Percentiles rank a stretch among this genome's conserved stretches.
Evolutionary conservation across 2,888 invertebrate species (phyloP).

Genomic region (Anaspis maculata): DNA sequence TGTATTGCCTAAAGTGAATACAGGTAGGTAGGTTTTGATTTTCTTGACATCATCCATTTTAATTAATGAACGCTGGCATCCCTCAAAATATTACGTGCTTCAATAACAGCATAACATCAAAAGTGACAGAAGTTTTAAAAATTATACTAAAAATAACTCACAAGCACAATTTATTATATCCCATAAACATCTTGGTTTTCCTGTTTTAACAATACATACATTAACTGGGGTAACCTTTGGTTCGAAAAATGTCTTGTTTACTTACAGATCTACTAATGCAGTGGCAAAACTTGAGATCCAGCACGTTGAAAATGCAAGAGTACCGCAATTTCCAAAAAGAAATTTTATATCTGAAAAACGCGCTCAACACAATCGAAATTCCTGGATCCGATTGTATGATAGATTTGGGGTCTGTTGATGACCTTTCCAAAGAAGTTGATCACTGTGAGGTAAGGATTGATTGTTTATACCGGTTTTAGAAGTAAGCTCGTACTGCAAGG

Average conservation of each 20-base stretch:
- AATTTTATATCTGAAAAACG: conserved; percentile 36
- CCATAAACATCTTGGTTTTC: too few relatives aligned
- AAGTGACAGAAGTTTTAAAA: too few relatives aligned
- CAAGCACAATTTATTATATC: too few relatives aligned
- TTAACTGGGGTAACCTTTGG: too few relatives aligned
- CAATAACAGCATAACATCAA: too few relatives aligned
- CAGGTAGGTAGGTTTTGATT: too few relatives aligned
- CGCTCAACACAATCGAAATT: conserved; percentile 30
- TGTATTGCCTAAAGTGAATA: too few relatives aligned
- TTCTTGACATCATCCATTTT: too few relatives aligned
- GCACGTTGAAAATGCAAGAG: conserved; percentile 37
- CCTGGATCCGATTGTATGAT: conserved; percentile 21
- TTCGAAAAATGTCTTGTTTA: too few relatives aligned
- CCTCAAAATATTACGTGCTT: too few relatives aligned
- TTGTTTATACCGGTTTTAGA: conserved; percentile 12
- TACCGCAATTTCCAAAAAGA: conserved; percentile 37
- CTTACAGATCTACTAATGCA: conserved; percentile 43
- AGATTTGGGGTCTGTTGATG: conserved; percentile 31
- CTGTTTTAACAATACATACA: not conserved
- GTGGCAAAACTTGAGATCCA: conserved; percentile 45
- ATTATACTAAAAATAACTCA: too few relatives aligned
- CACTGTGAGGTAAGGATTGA: conserved; percentile 39
- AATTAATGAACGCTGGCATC: too few relatives aligned
- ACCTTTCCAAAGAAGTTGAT: conserved; percentile 38
- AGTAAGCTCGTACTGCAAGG: not conserved